These are phyloP conservation scores for Scaptodrosophila latifasciaeformis DNA, from an alignment of 2,888 invertebrate species.

Conservation along the genomic window DNA sequence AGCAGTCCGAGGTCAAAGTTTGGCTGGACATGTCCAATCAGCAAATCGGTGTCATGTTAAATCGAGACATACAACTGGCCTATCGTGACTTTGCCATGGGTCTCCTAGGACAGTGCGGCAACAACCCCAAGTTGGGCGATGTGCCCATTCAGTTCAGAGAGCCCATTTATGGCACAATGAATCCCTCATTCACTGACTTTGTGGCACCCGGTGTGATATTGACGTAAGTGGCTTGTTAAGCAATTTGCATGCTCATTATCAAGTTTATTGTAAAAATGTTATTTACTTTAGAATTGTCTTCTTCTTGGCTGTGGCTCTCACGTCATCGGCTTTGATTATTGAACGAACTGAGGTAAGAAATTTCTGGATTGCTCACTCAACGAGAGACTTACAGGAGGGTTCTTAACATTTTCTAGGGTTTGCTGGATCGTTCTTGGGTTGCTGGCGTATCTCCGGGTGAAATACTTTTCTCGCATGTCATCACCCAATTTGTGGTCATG, in stretches of 20 bases:
- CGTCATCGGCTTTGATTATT: slow-evolving; percentile 92
- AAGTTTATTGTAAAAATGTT: slow-evolving; percentile 2
- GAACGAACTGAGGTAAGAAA: slow-evolving; percentile 85
- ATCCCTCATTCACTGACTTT: slow-evolving; percentile 96
- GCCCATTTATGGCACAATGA: slow-evolving; percentile 90
- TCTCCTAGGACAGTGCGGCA: slow-evolving; percentile 82
- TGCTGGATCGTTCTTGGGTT: slow-evolving; percentile 94
- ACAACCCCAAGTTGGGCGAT: slow-evolving; percentile 90
- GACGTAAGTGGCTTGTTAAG: slow-evolving; percentile 80
- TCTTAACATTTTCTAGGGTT: slow-evolving; percentile 76
- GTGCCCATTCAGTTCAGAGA: slow-evolving; percentile 92
- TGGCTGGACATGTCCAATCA: slow-evolving; percentile 97
- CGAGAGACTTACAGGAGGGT: not conserved
- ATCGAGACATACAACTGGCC: slow-evolving; percentile 88
- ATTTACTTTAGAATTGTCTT: slow-evolving; percentile 88
- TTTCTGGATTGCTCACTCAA: not conserved
- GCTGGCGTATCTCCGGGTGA: slow-evolving; percentile 94
- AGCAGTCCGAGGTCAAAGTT: slow-evolving; percentile 90
- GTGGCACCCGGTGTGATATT: slow-evolving; percentile 96
- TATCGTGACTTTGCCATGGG: slow-evolving; percentile 90
- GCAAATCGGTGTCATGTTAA: slow-evolving; percentile 92
- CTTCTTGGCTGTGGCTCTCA: slow-evolving; percentile 95
- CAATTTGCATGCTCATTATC: slow-evolving; percentile 3
- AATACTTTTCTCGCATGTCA: slow-evolving; percentile 93
- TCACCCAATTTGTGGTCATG: slow-evolving; percentile 96